Conservation (phyloP, 2,113 vertebrate genomes). For the Brachypodius melanocephalos region DNA sequence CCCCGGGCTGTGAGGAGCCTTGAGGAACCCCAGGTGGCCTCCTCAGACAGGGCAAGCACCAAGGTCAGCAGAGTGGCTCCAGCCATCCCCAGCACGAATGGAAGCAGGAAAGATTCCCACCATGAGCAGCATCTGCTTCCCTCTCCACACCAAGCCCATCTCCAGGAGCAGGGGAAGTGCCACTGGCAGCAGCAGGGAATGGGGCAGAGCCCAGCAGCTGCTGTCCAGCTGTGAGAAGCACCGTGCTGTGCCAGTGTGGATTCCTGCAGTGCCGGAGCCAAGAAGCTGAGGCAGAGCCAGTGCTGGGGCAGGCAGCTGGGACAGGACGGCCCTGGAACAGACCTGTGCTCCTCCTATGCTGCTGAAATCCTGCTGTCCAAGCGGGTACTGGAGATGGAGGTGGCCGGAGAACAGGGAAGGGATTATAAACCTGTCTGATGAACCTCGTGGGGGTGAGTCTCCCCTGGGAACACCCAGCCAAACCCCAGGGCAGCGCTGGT, state of each 20-base stretch:
- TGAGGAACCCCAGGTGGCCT: neutral
- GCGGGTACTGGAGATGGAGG: neutral
- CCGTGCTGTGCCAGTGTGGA: fast-evolving
- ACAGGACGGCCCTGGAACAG: neutral
- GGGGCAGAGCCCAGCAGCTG: neutral
- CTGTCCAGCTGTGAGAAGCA: neutral
- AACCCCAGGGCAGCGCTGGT: neutral
- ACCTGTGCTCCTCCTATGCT: neutral
- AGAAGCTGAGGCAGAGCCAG: neutral
- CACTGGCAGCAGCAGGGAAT: neutral
- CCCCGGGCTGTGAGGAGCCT: fast-evolving
- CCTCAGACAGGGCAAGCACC: fast-evolving
- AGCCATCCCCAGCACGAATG: fast-evolving
- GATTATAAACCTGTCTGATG: neutral
- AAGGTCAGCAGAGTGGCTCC: neutral
- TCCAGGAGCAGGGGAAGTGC: neutral
- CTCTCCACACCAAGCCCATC: fast-evolving
- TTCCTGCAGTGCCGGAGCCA: fast-evolving
- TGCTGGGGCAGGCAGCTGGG: neutral
- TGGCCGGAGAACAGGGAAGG: neutral
- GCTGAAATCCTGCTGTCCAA: neutral
- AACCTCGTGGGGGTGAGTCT: neutral
- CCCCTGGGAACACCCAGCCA: neutral
- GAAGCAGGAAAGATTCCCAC: neutral
- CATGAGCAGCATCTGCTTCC: neutral